Evolutionary conservation across 2,113 vertebrate genomes (phyloP).

Genomic region (Aphelocoma coerulescens): DNA sequence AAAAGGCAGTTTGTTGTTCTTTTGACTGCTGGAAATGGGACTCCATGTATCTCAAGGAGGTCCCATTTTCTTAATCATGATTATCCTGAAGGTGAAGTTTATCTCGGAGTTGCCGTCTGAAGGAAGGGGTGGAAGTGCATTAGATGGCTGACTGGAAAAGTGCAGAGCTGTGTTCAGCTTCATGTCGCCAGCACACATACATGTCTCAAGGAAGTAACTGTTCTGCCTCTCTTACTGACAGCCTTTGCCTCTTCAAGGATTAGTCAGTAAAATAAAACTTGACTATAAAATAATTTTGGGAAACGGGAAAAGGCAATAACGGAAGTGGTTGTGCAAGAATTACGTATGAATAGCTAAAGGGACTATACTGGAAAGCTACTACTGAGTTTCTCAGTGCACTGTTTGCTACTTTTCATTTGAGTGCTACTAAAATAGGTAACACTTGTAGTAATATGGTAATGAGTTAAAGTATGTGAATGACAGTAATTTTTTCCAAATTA

Average conservation of each 20-base stretch:
- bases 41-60: accelerated
- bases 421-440: neutral
- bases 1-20: neutral
- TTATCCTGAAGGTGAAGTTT: neutral
- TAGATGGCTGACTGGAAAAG: neutral
- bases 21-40: neutral
- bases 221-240: neutral
- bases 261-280: neutral
- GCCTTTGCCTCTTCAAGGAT: neutral
- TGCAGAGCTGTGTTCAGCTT: neutral
- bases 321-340: neutral
- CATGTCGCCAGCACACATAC: accelerated
- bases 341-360: neutral
- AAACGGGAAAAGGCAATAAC: neutral
- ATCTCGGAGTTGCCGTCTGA: neutral
- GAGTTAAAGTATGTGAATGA: neutral
- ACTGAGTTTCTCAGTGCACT: neutral
- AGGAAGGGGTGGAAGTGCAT: neutral
- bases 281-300: neutral
- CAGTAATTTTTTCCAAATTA: neutral
- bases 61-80: neutral
- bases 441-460: neutral
- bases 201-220: neutral
- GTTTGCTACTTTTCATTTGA: neutral
- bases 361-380: neutral